Conservation (phyloP, 2,888 invertebrate species). For the Drosophila mettleri region DNA sequence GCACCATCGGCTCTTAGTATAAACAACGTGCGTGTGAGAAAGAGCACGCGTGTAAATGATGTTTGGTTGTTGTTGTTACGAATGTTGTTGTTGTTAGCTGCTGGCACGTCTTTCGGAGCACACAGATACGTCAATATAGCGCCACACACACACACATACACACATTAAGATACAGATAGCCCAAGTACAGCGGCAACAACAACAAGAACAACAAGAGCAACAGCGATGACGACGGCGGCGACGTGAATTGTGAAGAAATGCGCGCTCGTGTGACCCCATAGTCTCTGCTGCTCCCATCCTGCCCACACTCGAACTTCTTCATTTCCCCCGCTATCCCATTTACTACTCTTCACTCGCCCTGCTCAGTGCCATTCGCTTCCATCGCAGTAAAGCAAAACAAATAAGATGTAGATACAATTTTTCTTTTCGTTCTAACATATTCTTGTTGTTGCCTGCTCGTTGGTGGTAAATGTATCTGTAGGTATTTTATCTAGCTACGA, state of each 20-base stretch:
- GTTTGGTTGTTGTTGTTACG: constrained; percentile 49
- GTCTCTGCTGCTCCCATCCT: constrained; percentile 48
- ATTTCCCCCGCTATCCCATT: background rate
- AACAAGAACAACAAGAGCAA: constrained; percentile 21
- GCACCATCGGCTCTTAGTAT: constrained; percentile 36
- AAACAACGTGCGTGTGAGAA: constrained; percentile 67
- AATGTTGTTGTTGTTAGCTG: constrained; percentile 31
- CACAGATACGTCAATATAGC: constrained; percentile 74
- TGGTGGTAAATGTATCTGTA: constrained; percentile 50
- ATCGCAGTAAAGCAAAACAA: constrained; percentile 64
- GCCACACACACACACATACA: constrained; percentile 43
- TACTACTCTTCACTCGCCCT: background rate
- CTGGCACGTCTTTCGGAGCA: constrained; percentile 71
- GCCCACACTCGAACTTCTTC: constrained; percentile 11
- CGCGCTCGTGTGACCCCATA: constrained; percentile 80
- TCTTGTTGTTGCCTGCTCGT: constrained; percentile 50
- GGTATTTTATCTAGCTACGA: constrained; percentile 52
- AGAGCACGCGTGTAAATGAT: constrained; percentile 81
- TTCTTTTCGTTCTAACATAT: constrained; percentile 63
- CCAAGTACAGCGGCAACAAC: constrained; percentile 41
- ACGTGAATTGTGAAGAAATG: constrained; percentile 79
- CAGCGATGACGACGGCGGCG: constrained; percentile 56
- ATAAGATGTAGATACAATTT: constrained; percentile 83
- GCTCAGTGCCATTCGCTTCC: constrained; percentile 13
- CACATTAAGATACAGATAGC: constrained; percentile 47